These are phyloP conservation scores for Microtus richardsoni DNA, from an alignment of 2,113 vertebrate species.

Conservation along the genomic window DNA sequence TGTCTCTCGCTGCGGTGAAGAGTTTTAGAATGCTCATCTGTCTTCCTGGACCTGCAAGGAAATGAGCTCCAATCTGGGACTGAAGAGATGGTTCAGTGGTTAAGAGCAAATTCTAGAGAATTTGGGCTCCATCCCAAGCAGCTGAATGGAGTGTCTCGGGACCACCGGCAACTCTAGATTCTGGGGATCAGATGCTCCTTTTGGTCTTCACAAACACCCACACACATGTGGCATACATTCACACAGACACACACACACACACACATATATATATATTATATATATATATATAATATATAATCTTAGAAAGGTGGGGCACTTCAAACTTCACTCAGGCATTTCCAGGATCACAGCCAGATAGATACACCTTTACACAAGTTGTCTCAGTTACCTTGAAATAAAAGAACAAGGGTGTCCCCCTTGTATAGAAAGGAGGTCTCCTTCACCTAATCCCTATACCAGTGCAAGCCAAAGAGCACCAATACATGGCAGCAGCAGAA, in stretches of 20 bases:
- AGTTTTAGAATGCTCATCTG: neutral
- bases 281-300: too few species aligned
- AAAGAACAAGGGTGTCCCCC: neutral
- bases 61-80: neutral
- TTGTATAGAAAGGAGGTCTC: neutral
- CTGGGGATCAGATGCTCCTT: neutral
- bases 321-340: neutral
- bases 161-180: neutral
- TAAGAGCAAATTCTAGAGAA: neutral
- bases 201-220: neutral
- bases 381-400: neutral
- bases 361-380: neutral
- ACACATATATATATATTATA: too few species aligned
- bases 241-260: neutral
- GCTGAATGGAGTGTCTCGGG: neutral
- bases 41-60: neutral
- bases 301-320: neutral
- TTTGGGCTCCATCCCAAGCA: neutral
- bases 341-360: neutral
- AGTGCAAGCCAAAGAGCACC: neutral
- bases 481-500: neutral
- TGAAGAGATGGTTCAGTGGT: neutral
- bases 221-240: neutral
- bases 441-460: neutral
- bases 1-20: neutral